phyloP scores from a whole-genome alignment of 2,797 vertebrate species.

The Darevskia nairensis region DNA sequence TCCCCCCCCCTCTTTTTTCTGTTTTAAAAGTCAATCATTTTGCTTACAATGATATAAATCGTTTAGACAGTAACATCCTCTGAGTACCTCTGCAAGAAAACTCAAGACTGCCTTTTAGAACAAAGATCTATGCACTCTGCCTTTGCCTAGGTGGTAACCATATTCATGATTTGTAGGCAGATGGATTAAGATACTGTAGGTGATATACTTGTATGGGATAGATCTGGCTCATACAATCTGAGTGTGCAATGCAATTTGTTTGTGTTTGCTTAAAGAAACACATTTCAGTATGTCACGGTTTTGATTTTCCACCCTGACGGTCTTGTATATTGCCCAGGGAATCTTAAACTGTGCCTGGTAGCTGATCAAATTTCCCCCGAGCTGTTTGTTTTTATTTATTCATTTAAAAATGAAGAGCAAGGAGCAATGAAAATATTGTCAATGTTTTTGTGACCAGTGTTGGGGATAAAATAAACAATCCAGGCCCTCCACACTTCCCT shows the following conservation, averaged over 20 bases:
- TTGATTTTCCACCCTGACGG: not conserved
- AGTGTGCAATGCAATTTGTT: not conserved
- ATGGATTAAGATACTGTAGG: not conserved
- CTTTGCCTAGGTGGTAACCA: constrained; percentile 39
- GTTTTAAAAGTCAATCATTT: constrained; percentile 90
- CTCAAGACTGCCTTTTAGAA: constrained; percentile 46
- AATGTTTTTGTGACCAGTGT: not conserved
- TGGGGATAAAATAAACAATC: not conserved
- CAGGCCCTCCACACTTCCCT: not conserved
- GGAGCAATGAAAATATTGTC: not conserved
- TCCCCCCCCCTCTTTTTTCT: constrained; percentile 86
- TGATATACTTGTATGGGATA: not conserved
- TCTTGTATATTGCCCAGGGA: not conserved
- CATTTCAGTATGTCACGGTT: not conserved
- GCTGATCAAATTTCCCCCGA: not conserved
- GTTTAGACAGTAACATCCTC: constrained; percentile 70
- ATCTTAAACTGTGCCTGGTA: not conserved
- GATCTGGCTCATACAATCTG: constrained; percentile 40
- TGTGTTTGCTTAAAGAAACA: not conserved
- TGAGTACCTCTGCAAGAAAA: constrained; percentile 54
- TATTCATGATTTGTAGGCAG: constrained; percentile 20
- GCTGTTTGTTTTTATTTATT: not conserved
- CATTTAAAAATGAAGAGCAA: not conserved
- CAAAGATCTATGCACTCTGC: constrained; percentile 37
- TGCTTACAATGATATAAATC: constrained; percentile 72